Percentiles rank a stretch among this genome's conserved stretches.
These are phyloP conservation scores for Pipistrellus pipistrellus DNA, from an alignment of 2,797 vertebrate genomes.

Conservation along the genomic window DNA sequence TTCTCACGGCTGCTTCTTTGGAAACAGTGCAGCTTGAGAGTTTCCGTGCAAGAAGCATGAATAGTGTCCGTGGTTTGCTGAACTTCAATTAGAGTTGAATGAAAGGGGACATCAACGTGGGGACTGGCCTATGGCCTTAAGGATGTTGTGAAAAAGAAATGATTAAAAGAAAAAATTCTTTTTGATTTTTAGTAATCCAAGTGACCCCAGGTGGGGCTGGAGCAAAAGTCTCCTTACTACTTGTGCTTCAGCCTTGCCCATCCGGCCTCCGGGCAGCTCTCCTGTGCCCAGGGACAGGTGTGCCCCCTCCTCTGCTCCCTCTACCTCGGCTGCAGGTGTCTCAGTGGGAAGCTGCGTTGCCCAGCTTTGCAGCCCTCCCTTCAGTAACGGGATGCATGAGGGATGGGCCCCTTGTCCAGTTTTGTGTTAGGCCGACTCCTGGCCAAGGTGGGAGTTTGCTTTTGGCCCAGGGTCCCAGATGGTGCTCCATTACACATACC, in stretches of 20 bases:
- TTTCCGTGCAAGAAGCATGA: background rate
- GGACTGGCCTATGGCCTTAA: background rate
- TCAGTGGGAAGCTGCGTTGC: background rate
- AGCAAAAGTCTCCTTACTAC: fast-evolving
- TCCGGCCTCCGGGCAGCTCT: no score
- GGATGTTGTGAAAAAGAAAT: background rate
- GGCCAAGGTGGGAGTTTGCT: background rate
- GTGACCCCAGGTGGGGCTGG: background rate
- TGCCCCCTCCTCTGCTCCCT: background rate
- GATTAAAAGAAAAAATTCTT: background rate
- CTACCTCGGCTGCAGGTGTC: fast-evolving
- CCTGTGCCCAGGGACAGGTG: no score
- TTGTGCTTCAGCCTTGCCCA: no score
- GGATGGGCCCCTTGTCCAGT: fast-evolving
- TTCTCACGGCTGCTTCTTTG: background rate
- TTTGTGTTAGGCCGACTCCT: fast-evolving
- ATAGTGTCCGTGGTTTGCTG: background rate
- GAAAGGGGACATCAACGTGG: background rate
- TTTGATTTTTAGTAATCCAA: background rate
- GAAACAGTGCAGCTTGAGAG: background rate
- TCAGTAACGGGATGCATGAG: fast-evolving
- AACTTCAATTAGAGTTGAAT: background rate
- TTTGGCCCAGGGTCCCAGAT: fast-evolving
- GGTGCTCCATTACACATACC: fast-evolving
- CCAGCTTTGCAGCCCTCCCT: no score